A percentile compares a stretch with the other conserved stretches of the same genome.
These are phyloP conservation scores for Rhineura floridana DNA, from an alignment of 2,113 vertebrate genomes.

Conservation along the genomic window DNA sequence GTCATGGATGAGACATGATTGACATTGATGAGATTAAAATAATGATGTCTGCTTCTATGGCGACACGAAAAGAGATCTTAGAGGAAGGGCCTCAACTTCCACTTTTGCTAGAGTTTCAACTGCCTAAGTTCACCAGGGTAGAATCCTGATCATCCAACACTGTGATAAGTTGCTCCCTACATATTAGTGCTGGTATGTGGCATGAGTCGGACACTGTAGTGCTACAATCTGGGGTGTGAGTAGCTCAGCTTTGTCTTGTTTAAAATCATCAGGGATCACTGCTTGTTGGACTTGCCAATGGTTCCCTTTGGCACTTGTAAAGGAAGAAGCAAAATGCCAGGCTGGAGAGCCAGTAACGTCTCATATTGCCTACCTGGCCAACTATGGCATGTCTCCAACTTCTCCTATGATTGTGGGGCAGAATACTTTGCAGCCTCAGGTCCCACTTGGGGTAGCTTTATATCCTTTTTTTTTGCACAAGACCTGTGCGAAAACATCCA, in stretches of 20 bases:
- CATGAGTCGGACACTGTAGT: too few species aligned
- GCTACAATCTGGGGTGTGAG: background rate
- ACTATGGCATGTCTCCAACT: too few species aligned
- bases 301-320: background rate
- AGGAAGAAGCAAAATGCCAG: background rate
- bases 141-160: background rate
- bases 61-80: background rate
- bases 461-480: too few species aligned
- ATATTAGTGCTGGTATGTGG: background rate
- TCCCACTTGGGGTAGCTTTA: too few species aligned
- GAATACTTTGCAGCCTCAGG: too few species aligned
- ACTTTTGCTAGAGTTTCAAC: background rate
- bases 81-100: background rate
- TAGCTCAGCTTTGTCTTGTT: background rate
- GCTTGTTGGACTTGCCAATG: background rate
- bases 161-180: background rate
- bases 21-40: background rate
- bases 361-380: background rate
- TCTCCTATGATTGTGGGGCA: too few species aligned
- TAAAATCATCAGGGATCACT: background rate
- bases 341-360: background rate
- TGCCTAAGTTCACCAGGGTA: background rate
- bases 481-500: too few species aligned
- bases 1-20: background rate
- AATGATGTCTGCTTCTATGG: background rate